Evolutionary conservation across 1,140 invertebrate genomes (phyloP).

Genomic region (Orchesella cincta): DNA sequence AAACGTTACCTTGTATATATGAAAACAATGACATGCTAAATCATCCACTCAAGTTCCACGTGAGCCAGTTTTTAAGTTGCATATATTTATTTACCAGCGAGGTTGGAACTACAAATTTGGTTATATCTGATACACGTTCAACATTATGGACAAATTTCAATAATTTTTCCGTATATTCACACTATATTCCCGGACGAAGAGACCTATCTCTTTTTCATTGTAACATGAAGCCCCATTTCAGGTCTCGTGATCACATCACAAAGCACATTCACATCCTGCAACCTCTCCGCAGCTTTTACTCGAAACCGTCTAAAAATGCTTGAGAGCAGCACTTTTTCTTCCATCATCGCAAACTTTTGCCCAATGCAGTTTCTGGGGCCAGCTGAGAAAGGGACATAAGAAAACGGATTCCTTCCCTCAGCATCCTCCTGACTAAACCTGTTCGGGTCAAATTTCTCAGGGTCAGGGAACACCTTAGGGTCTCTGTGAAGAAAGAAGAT

Average conservation of each 20-base stretch:
- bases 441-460: constrained; percentile 61
- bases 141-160: too few species aligned
- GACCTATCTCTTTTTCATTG: not conserved
- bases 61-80: too few species aligned
- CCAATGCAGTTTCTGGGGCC: constrained; percentile 60
- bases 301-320: constrained; percentile 54
- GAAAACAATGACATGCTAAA: too few species aligned
- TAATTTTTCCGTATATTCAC: too few species aligned
- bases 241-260: constrained; percentile 82
- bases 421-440: constrained; percentile 58
- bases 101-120: too few species aligned
- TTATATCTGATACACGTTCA: too few species aligned
- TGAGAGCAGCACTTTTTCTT: constrained; percentile 62
- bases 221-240: constrained; percentile 43
- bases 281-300: constrained; percentile 64
- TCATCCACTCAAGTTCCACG: too few species aligned
- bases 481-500: constrained; percentile 58
- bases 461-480: constrained; percentile 59
- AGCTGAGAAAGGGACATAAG: constrained; percentile 52
- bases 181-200: too few species aligned
- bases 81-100: too few species aligned
- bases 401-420: constrained; percentile 48
- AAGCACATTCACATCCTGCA: constrained; percentile 72
- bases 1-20: too few species aligned
- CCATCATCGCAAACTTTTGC: constrained; percentile 62